Evolutionary conservation across 2,113 vertebrate genomes (phyloP).

Genomic region (Mesembrinibis cayennensis): DNA sequence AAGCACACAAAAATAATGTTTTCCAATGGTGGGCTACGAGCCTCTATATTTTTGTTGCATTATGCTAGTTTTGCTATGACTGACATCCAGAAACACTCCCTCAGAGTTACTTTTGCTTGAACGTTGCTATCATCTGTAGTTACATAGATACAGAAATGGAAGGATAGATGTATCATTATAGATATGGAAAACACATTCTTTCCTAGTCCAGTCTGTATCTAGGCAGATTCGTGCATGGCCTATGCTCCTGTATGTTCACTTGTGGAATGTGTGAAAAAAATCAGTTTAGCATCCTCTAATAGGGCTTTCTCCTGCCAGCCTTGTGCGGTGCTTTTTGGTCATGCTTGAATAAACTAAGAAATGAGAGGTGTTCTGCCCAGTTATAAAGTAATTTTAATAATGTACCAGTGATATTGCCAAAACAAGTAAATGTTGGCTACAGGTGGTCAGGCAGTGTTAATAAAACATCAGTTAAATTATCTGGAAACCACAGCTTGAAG

Average conservation of each 20-base stretch:
- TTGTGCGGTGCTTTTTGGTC: background rate
- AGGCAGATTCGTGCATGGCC: background rate
- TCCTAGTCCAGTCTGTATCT: background rate
- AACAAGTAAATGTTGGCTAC: background rate
- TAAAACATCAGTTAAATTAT: background rate
- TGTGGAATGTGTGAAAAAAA: background rate
- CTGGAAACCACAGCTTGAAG: background rate
- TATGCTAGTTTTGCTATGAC: background rate
- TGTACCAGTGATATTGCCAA: background rate
- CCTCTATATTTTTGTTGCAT: background rate
- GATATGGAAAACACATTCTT: background rate
- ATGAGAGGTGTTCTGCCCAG: background rate
- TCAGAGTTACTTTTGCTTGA: background rate
- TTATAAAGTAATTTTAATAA: constrained; percentile 3
- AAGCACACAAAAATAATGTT: background rate
- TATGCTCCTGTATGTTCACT: background rate
- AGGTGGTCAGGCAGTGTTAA: background rate
- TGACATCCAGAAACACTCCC: background rate
- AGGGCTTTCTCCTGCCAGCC: background rate
- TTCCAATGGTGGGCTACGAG: background rate
- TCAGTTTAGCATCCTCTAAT: background rate
- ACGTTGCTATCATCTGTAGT: background rate
- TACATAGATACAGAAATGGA: background rate
- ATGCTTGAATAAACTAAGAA: background rate
- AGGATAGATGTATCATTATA: background rate